A percentile compares a stretch with the other conserved stretches of the same genome.
These are phyloP conservation scores for Harpagoxenus sublaevis DNA, from an alignment of 2,888 invertebrate species.

Conservation along the genomic window DNA sequence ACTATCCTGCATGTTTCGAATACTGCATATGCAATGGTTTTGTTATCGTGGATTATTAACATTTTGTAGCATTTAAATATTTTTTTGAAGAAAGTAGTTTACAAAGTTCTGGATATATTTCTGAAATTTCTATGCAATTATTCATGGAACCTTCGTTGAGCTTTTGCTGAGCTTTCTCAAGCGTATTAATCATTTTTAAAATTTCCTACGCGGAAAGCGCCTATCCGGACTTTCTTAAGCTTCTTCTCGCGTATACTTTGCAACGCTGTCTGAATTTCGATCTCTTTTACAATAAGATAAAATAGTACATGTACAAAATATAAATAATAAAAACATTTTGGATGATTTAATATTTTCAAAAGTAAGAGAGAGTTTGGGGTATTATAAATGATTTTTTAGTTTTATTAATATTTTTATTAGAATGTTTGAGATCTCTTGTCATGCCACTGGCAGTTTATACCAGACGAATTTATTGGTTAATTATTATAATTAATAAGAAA, in stretches of 20 bases:
- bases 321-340: slow-evolving; percentile 18
- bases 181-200: slow-evolving; percentile 47
- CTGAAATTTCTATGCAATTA: slow-evolving; percentile 34
- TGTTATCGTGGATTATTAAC: neutral
- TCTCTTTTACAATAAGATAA: neutral
- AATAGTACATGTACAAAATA: neutral
- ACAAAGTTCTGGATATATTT: slow-evolving; percentile 30
- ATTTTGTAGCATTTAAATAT: slow-evolving; percentile 20
- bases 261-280: slow-evolving; percentile 28
- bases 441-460: neutral
- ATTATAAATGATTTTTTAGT: neutral
- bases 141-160: slow-evolving; percentile 39
- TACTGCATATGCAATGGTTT: neutral
- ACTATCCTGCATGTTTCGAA: neutral
- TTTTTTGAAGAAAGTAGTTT: slow-evolving; percentile 10
- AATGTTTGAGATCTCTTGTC: neutral
- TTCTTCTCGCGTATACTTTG: slow-evolving; percentile 18
- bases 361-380: neutral
- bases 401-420: neutral
- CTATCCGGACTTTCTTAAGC: slow-evolving; percentile 24
- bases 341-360: neutral
- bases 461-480: neutral
- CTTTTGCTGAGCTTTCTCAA: slow-evolving; percentile 8
- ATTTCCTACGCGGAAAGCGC: slow-evolving; percentile 17
- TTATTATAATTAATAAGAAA: slow-evolving; percentile 5